Evolutionary conservation across 1,140 invertebrate species (phyloP), one percentile per base, ranked within the genome.

Genomic region (Eumeta japonica): DNA sequence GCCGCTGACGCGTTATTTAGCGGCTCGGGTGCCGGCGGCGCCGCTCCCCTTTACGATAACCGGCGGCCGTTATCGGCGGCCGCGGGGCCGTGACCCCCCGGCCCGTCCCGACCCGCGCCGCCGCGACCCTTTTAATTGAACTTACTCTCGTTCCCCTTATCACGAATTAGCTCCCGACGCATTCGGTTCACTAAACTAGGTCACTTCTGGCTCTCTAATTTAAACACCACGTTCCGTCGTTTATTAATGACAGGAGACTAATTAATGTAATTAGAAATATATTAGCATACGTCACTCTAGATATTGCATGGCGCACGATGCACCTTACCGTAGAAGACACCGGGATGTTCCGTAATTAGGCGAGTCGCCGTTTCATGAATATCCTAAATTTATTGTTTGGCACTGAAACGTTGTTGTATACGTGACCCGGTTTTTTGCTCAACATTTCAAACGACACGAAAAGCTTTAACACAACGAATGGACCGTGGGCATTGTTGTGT

Each of bases 191-290:
- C 51, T 58, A 59, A 62, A 66, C 48, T 61, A 59, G 52, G 51
- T 55, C 52, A 47, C 63, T 62, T 52, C 49, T 49, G 48, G 51
- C 50, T 48, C 51, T 58, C 54, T 58, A 58, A 62, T 67, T 71
- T 62, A 62, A 62, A 66, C 50, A 43, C 44, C 59, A 43, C 53
- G 45, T 47, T 63, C 53, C 57, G 48, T 35, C 47, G 48, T 45
- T 55, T n/a, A 24, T 24, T 62, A 57, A 63, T 54, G 51, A 46
- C 47, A 58, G 52, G 53, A 55, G 52, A 53, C 58, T 64, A 61
- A 68, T 68, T 67, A 63, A 62, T 50, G 45, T 58, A 68, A 67
- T 71, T 59, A 60, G 50, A 62, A 59, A 58, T 50, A 56, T 56
- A 53, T 55, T 58, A 60, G 46, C 50, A 37, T n/a, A n/a, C n/a